A percentile compares a stretch with the other conserved stretches of the same genome.
Evolutionary conservation across 2,888 invertebrate genomes (phyloP).

Genomic region (Creontiades dilutus): DNA sequence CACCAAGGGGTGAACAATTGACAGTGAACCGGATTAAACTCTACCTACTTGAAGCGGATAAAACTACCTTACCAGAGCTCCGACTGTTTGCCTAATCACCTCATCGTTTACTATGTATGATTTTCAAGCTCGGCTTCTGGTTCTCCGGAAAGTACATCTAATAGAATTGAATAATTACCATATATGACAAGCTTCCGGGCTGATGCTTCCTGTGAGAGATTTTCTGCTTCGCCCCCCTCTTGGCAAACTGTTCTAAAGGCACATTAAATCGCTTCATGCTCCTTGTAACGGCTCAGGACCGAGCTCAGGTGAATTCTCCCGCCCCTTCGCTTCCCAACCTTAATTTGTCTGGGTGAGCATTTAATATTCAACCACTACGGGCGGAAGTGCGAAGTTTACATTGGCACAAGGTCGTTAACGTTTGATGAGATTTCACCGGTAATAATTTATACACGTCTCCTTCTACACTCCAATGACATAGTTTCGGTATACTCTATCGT

Average conservation of each 20-base stretch:
- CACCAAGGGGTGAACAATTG: too few relatives aligned
- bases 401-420: conserved; percentile 55
- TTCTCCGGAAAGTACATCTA: background rate
- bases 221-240: background rate
- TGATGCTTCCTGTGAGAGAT: background rate
- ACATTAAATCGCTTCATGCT: conserved; percentile 39
- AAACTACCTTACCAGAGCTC: too few relatives aligned
- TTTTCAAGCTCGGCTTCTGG: background rate
- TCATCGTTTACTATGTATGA: background rate
- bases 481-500: background rate
- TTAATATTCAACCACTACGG: conserved; percentile 56
- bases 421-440: conserved; percentile 63
- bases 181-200: conserved; percentile 19
- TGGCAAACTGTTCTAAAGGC: background rate
- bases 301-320: conserved; percentile 11
- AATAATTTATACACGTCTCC: conserved; percentile 48
- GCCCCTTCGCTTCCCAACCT: conserved; percentile 10
- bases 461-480: conserved; percentile 3
- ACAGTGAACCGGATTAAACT: too few relatives aligned
- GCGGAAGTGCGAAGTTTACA: conserved; percentile 58
- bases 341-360: conserved; percentile 55
- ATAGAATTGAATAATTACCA: conserved; percentile 28
- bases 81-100: background rate
- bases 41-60: too few relatives aligned
- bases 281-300: conserved; percentile 18